These are phyloP conservation scores for silkworm (Bombyx mori) DNA, from an alignment of 1,140 invertebrate species.

Conservation along the genomic window ASM3026992v2 NC_085135.1:10939001-10939500, in stretches of 20 bases:
- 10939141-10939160: constrained; percentile 16
- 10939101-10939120: constrained; percentile 4
- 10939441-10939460: not conserved
- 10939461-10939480: not conserved
- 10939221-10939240: constrained; percentile 20
- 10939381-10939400: not conserved
- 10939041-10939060: constrained; percentile 8
- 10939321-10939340: constrained; percentile 29
- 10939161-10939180: not conserved
- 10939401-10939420: not conserved
- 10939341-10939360: not conserved
- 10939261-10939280: constrained; percentile 37
- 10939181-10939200: constrained; percentile 27
- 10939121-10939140: constrained; percentile 3
- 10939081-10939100: constrained; percentile 19
- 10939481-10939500: not conserved
- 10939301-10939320: constrained; percentile 29
- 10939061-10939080: constrained; percentile 12
- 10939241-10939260: constrained; percentile 19
- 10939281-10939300: constrained; percentile 40
- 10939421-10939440: not conserved
- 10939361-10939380: not conserved
- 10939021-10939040: constrained; percentile 22
- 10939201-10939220: constrained; percentile 31
- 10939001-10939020: constrained; percentile 15